Base-by-base conservation (phyloP, 2,888 invertebrate genomes). In the Chymomyza procnemis region DNA sequence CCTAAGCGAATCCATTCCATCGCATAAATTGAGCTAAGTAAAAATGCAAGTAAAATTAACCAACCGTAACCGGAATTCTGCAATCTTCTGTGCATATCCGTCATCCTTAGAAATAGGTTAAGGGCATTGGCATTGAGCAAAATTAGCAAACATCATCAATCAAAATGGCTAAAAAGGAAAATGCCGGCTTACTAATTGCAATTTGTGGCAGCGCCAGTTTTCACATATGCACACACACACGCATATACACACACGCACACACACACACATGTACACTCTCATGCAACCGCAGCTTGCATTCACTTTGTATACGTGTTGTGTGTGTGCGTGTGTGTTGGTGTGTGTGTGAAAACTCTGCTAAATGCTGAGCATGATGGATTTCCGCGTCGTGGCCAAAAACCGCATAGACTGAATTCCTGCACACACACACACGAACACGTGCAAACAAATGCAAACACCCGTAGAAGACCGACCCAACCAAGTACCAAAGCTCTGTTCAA, bases 131-230 rank as follows among this genome's bases (percentile, higher is more conserved):
- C 41, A 5, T 30, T 18, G 34, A n/a, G n/a, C 46, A 16, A 63
- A 26, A 63, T 63, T 63, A 63, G 63, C 56, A 56, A 55, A 63
- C 63, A 63, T 56, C 63, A 63, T 63, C 63, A 63, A 63, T 63
- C 63, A 63, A 63, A 61, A 63, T 21, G 41, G 52, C 67, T 50
- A 67, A 71, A 77, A 71, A 76, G 79, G 78, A 75, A 78, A 74
- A 60, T 63, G 56, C 66, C 58, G 52, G 67, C 74, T 12, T 41
- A 67, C 79, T 79, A 78, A 78, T 76, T 77, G 79, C 77, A 74
- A 64, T 69, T 65, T 73, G 76, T 67, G 71, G 76, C 57, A 62
- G 30, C 30, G 18, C 47, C 65, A 64, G 19, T 21, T 21, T 54
- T 54, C 54, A 21, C 50, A 50, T 50, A 18, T 41, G 34, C 34